These are phyloP conservation scores for Invenusta paracnida DNA, from an alignment of 2,888 invertebrate genomes.

Conservation along the genomic window DNA sequence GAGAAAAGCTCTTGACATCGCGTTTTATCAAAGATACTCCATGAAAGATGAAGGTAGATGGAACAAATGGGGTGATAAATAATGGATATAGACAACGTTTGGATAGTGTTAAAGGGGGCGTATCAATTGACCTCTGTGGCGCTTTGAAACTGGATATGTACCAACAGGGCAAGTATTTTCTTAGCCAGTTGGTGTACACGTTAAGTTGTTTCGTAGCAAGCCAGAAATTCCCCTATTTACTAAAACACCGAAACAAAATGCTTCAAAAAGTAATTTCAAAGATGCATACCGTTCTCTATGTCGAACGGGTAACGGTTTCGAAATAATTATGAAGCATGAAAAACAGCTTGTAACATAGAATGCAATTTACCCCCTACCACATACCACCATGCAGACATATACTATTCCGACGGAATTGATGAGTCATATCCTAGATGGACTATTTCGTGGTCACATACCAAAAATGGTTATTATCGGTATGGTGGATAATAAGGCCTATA, in stretches of 20 bases:
- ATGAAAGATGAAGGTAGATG: background rate
- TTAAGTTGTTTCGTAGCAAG: background rate
- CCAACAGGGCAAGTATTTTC: background rate
- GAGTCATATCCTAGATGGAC: background rate
- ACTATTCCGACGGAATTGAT: background rate
- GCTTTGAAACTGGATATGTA: background rate
- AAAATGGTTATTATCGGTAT: background rate
- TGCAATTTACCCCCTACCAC: background rate
- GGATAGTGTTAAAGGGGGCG: background rate
- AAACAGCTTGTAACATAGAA: background rate
- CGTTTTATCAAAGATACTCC: background rate
- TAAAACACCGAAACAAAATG: background rate
- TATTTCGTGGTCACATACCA: background rate
- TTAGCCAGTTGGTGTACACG: background rate
- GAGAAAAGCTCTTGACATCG: background rate
- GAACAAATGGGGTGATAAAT: no score
- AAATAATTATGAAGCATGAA: background rate
- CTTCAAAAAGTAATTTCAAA: background rate
- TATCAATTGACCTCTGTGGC: background rate
- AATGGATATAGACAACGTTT: background rate
- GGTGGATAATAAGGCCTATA: background rate
- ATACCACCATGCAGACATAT: background rate
- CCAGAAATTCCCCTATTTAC: background rate
- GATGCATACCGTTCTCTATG: no score
- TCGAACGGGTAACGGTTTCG: no score